These are phyloP conservation scores for Micromesistius poutassou DNA, from an alignment of 2,797 vertebrate species.

Conservation along the genomic window DNA sequence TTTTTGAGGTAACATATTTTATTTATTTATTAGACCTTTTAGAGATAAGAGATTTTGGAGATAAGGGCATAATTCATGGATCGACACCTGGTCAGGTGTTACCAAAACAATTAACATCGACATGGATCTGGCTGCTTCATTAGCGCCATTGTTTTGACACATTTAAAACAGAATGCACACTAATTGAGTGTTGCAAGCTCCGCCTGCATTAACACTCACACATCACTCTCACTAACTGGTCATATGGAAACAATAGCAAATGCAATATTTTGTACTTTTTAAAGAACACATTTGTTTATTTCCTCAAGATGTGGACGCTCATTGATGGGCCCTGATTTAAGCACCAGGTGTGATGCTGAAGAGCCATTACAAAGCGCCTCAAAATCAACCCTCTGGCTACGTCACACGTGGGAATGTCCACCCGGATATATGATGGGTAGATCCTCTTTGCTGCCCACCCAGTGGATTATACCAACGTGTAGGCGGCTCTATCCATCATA, in stretches of 20 bases:
- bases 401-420: background rate
- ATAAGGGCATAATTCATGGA: background rate
- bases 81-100: background rate
- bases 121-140: background rate
- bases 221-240: background rate
- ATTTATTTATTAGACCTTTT: background rate
- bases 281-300: too few species aligned
- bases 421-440: background rate
- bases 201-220: background rate
- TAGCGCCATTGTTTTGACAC: background rate
- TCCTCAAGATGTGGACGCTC: background rate
- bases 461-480: background rate
- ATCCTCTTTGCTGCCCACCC: background rate
- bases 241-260: background rate
- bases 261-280: background rate
- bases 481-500: background rate
- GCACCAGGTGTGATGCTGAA: too few species aligned
- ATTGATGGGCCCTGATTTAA: background rate
- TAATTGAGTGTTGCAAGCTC: background rate
- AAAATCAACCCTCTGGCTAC: too few species aligned
- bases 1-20: too few species aligned
- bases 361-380: too few species aligned
- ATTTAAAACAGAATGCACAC: background rate
- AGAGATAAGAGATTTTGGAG: background rate
- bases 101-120: background rate